These are phyloP conservation scores for Tenthredo mesomela DNA, from an alignment of 2,888 invertebrate species.

Conservation along the genomic window DNA sequence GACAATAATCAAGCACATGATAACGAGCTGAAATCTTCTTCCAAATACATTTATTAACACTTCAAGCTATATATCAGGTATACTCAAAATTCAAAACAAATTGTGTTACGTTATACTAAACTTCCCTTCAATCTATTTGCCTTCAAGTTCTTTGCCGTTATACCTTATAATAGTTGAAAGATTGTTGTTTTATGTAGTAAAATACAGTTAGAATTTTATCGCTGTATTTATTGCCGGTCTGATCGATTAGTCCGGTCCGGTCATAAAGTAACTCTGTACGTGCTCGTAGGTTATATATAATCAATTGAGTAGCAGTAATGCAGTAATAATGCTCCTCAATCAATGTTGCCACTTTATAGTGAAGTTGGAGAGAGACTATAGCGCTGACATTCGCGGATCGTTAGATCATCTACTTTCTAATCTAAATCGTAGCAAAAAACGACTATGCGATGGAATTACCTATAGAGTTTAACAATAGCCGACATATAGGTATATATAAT, in stretches of 20 bases:
- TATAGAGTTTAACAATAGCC: not conserved
- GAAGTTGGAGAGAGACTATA: not conserved
- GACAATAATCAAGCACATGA: not conserved
- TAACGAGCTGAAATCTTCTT: not conserved
- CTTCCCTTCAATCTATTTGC: not conserved
- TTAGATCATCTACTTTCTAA: conserved; percentile 45
- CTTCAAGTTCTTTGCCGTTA: not conserved
- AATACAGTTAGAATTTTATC: not conserved
- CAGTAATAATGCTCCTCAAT: conserved; percentile 23
- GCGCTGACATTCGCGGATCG: conserved; percentile 40
- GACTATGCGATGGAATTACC: conserved; percentile 22
- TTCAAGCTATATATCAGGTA: not conserved
- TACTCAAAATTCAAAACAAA: not conserved
- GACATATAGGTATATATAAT: not conserved
- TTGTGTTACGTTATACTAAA: not conserved
- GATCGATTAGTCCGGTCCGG: not conserved
- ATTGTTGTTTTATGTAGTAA: not conserved
- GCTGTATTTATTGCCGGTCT: not conserved
- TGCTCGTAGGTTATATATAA: not conserved
- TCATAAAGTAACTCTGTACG: conserved; percentile 1
- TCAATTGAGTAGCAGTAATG: not conserved
- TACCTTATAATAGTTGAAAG: not conserved
- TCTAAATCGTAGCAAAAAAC: conserved; percentile 34
- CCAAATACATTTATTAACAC: not conserved
- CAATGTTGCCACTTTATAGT: conserved; percentile 5